Base-by-base conservation (phyloP, 2,888 invertebrate species). In the Eulithis testata region DNA sequence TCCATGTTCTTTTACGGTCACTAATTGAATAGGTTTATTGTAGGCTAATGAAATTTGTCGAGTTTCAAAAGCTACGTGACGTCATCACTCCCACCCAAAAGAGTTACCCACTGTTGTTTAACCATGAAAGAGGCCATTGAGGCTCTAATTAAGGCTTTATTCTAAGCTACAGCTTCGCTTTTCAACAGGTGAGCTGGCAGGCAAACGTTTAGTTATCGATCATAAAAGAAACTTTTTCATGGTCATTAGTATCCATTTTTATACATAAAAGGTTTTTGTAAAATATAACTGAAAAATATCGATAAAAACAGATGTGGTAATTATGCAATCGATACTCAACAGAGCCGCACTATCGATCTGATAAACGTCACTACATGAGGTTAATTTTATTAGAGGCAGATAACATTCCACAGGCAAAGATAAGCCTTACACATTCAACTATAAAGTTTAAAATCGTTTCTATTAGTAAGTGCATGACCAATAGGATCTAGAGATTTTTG, bases 321-420 rank as follows among this genome's bases (percentile, higher is more conserved):
- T 51, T 60, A 52, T 47, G n/a, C 11, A 52, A 60, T 60, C 60
- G 60, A 60, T 60, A 60, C 55, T 49, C 47, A 7, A 37, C 31
- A 45, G 50, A 27, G 11, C 40, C 53, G 11, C 40, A 49, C 49
- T 56, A 56, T 61, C 50, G 55, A 62, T 50, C 14, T 12, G 55
- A 62, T 62, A 60, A 60, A 55, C 43, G 55, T 11, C 54, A 27
- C 44, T 52, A 52, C 50, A 51, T 8, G 56, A 63, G 63, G 44
- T 63, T 63, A 63, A 57, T 63, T 63, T 45, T 45, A 57, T 63
- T 63, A 56, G 8, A 62, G 50, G 11, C 55, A 55, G 55, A 54
- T 55, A 62, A 55, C 44, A 40, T 6, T 14, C 7, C 11, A n/a
- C 45, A 45, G 2, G 7, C 37, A 11, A 63, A 45, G 45, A 0